A percentile compares a stretch with the other conserved stretches of the same genome.
Conservation (phyloP, 2,113 vertebrate genomes). For the Muntiacus reevesi region DNA sequence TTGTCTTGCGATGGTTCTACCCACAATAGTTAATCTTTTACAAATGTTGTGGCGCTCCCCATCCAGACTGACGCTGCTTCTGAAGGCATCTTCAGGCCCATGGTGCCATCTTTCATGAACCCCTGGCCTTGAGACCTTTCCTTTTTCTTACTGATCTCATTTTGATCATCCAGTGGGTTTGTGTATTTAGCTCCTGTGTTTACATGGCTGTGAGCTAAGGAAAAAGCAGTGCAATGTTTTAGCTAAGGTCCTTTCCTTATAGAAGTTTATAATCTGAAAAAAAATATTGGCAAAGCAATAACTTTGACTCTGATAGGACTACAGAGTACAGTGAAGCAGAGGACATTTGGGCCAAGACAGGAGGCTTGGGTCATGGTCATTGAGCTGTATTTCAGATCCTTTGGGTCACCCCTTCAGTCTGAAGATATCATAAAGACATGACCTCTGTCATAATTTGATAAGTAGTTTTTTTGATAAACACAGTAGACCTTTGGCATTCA, state of each 20-base stretch:
- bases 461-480: not conserved
- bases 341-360: not conserved
- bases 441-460: not conserved
- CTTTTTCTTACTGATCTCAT: not conserved
- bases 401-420: not conserved
- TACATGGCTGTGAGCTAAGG: not conserved
- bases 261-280: not conserved
- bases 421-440: not conserved
- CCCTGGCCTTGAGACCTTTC: not conserved
- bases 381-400: not conserved
- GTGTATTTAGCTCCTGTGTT: not conserved
- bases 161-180: not conserved
- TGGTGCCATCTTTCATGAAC: not conserved
- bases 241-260: not conserved
- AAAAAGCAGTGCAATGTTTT: not conserved
- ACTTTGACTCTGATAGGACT: not conserved
- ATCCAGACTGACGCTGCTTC: not conserved
- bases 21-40: not conserved
- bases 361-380: not conserved
- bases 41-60: not conserved
- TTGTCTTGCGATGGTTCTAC: not conserved
- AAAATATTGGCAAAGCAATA: not conserved
- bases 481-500: not conserved
- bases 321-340: not conserved
- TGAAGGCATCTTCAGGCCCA: not conserved